Conservation (phyloP, 2,797 vertebrate genomes). For the Myripristis murdjan region DNA sequence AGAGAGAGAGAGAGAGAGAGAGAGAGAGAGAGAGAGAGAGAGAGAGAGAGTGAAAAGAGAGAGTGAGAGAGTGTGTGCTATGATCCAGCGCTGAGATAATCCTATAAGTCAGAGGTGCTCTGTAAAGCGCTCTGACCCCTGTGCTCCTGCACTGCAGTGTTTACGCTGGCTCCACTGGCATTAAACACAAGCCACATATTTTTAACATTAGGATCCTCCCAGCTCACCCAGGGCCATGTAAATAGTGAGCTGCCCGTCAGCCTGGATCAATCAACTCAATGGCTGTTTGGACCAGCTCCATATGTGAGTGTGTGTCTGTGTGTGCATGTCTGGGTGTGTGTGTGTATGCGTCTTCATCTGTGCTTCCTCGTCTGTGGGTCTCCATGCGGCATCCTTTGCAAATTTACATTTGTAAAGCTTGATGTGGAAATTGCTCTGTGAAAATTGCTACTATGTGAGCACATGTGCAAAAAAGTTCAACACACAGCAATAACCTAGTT, state of each 20-base stretch:
- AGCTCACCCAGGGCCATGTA: slow-evolving; percentile 67
- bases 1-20: background rate
- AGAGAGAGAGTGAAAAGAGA: background rate
- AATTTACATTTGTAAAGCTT: background rate
- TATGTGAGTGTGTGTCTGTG: slow-evolving; percentile 53
- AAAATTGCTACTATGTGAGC: background rate
- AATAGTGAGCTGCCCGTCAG: slow-evolving; percentile 72
- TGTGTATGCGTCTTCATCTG: background rate
- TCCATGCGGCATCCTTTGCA: background rate
- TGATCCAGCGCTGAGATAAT: slow-evolving; percentile 65
- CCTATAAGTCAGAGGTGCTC: slow-evolving; percentile 71
- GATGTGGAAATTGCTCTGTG: background rate
- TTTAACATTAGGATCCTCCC: slow-evolving; percentile 80
- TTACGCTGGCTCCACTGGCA: slow-evolving; percentile 76
- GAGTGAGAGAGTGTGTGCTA: slow-evolving; percentile 4
- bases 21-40: background rate
- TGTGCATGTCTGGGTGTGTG: slow-evolving; percentile 34
- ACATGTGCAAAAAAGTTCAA: too few species aligned
- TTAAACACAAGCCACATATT: slow-evolving; percentile 82
- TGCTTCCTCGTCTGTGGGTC: background rate
- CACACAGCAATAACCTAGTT: background rate
- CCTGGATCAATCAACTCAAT: slow-evolving; percentile 79
- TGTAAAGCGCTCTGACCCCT: slow-evolving; percentile 77
- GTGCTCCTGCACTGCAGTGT: slow-evolving; percentile 66
- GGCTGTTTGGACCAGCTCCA: slow-evolving; percentile 79